Evolutionary conservation across 2,113 vertebrate genomes (phyloP), one percentile per base, ranked within the genome.

Genomic region (Lagopus muta): DNA sequence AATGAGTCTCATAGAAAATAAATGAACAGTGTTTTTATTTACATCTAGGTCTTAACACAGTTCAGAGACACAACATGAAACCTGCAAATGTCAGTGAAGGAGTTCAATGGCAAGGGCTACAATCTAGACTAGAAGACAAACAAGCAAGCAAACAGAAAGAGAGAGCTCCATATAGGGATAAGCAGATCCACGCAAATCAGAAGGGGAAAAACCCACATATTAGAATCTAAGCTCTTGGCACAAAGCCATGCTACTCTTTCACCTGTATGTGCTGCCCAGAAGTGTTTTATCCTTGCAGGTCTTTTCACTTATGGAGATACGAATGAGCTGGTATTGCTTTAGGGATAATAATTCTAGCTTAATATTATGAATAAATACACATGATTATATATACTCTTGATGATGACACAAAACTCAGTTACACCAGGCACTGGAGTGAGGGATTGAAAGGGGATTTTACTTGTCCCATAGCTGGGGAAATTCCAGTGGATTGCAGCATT

Each of bases 1-100:
- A 88, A n/a, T n/a, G 9, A 75, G 54, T 21, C 40, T 72, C 45
- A 34, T 0, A 66, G 67, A 82, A 87, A 85, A 67, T 22, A 82
- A 82, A 76, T 76, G 3, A 91, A 54, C 13, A 48, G 11, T 18
- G 5, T 61, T 89, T 94, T 91, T 80, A 54, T 87, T 93, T 90
- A 79, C 57, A 82, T 8, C 21, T 57, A 36, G 72, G 62, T 92
- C 45, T 91, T 67, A 25, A 27, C 50, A 24, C 6, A 54, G 21
- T 61, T 94, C 64, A 65, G 47, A 62, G 10, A 62, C 34, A 71
- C 15, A 57, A 61, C 32, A 25, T 40, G n/a, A 85, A 82, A 73
- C 11, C 30, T 50, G 4, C 54, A 58, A 74, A 13, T 66, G 36
- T 77, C 55, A 65, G 54, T 62, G 70, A 84, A 92, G n/a, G 30